These are phyloP conservation scores for Thalassarche chlororhynchos DNA, from an alignment of 2,113 vertebrate genomes.

Conservation along the genomic window DNA sequence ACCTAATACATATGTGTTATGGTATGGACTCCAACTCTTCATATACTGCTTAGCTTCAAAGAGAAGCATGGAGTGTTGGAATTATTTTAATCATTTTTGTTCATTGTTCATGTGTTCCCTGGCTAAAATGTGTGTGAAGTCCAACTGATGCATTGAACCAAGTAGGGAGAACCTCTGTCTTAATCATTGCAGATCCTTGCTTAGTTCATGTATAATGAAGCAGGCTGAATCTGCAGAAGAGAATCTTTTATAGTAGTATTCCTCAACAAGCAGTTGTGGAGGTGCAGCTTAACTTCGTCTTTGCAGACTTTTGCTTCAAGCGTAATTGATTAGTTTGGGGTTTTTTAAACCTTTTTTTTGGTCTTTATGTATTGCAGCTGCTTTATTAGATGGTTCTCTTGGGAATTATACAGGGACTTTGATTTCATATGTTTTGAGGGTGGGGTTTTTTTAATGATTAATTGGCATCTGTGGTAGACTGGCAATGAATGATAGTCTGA, in stretches of 20 bases:
- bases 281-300: background rate
- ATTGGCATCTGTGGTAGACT: background rate
- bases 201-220: background rate
- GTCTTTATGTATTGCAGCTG: background rate
- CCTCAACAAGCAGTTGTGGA: background rate
- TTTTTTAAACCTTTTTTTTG: background rate
- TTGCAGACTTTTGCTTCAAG: background rate
- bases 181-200: background rate
- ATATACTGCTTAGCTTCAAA: background rate
- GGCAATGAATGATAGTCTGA: background rate
- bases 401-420: background rate
- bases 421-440: background rate
- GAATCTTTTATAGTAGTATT: background rate
- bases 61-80: background rate
- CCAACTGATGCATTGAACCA: background rate
- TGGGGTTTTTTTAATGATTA: background rate
- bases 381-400: background rate
- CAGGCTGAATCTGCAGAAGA: background rate
- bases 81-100: background rate
- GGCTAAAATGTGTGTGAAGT: background rate
- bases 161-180: background rate
- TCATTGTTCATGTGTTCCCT: background rate
- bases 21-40: background rate
- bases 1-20: background rate
- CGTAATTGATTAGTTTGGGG: rapidly evolving